Base-by-base conservation (phyloP, 1,140 invertebrate species). In the Drosophila ogumai region DNA sequence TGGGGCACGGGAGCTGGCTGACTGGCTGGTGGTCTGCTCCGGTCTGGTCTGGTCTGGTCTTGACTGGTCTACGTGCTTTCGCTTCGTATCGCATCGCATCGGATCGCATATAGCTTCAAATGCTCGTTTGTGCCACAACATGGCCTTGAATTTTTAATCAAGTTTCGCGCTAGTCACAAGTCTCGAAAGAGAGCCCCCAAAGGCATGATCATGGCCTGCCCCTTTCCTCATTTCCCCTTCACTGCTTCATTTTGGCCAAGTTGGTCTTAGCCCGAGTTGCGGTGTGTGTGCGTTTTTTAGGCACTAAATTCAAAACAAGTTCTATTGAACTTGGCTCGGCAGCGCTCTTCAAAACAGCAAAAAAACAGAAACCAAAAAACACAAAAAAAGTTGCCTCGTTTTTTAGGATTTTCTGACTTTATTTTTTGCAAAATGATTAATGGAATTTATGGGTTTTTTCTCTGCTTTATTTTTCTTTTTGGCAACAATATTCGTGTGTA, bases 101-200 rank as follows among this genome's bases (percentile, higher is more conserved):
- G 44, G 8, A 47, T 47, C 22, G 32, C 8, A 32, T 32, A 32
- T 9, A 66, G 68, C 79, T 82, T 87, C 68, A 86, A 82, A 76
- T 36, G 76, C 55, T 74, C 59, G 68, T 60, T 66, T 67, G 68
- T 90, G 85, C 85, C 85, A 88, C 85, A 88, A 81, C 71, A 72
- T 90, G 85, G 85, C 85, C 85, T 90, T 90, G 85, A 90, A 90
- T 90, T 90, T 90, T 81, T 90, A 90, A 90, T 90, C 81, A 90
- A 90, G 85, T 90, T 90, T 90, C 78, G 76, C 81, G 52, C 58
- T 78, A 77, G 75, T 78, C 58, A 32, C 59, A 75, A 63, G 55
- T 34, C 34, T 43, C 31, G 74, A 76, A 74, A 81, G 73, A 58
- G 75, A 76, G 75, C 68, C 59, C 59, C 50, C 65, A 22, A 64